Evolutionary conservation across 2,113 vertebrate species (phyloP).

Genomic region (Oreocharis arfaki): DNA sequence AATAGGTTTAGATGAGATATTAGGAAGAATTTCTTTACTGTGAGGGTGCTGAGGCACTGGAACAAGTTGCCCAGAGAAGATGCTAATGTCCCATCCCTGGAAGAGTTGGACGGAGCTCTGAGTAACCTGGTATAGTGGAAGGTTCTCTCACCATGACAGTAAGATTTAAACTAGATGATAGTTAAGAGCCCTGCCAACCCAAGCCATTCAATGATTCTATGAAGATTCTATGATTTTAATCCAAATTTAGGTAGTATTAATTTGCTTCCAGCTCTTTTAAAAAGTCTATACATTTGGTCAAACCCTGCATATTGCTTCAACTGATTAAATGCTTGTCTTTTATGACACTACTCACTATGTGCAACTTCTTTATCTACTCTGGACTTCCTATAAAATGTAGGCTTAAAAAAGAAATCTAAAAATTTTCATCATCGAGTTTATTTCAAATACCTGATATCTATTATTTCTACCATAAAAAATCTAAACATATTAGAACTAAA

Average conservation of each 20-base stretch:
- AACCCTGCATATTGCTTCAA: background rate
- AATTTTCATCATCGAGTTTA: background rate
- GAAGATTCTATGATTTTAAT: background rate
- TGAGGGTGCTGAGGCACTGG: accelerated
- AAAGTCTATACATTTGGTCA: background rate
- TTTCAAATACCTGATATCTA: background rate
- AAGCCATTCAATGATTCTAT: background rate
- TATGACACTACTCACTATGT: background rate
- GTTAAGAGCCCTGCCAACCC: background rate
- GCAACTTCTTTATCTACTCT: background rate
- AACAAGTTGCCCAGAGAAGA: background rate
- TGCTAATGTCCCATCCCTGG: no score
- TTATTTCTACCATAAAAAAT: background rate
- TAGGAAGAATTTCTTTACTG: background rate
- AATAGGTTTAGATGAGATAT: background rate
- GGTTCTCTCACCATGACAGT: background rate
- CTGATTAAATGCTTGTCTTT: background rate
- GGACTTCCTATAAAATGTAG: background rate
- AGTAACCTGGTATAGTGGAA: background rate
- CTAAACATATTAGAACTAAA: background rate
- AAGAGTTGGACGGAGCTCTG: no score
- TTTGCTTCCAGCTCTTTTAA: background rate
- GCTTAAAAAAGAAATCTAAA: background rate
- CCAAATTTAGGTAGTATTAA: background rate
- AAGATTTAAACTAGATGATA: background rate